Evolutionary conservation across 2,888 invertebrate genomes (phyloP).

Genomic region (Laspeyria flexula): DNA sequence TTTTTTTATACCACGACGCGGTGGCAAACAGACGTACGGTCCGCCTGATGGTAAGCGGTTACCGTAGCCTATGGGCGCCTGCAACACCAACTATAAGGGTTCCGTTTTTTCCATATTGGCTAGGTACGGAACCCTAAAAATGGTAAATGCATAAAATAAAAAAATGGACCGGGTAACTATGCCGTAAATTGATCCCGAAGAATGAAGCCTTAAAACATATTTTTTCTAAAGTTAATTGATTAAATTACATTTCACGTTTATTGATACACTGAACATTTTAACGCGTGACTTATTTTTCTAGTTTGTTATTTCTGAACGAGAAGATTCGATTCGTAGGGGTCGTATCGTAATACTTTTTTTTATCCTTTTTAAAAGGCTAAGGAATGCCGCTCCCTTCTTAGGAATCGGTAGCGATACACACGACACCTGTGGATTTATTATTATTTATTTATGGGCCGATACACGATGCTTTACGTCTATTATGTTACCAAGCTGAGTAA

Average conservation of each 20-base stretch:
- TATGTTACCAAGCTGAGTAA: background rate
- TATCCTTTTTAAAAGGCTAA: slow-evolving; percentile 31
- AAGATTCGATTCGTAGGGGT: slow-evolving; percentile 49
- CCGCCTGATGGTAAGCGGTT: too few relatives aligned
- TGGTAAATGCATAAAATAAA: too few relatives aligned
- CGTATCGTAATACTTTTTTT: slow-evolving; percentile 35
- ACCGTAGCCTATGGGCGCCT: too few relatives aligned
- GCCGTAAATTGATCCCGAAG: background rate
- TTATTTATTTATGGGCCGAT: slow-evolving; percentile 26
- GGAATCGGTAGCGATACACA: slow-evolving; percentile 59
- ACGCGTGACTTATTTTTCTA: slow-evolving; percentile 49
- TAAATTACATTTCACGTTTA: slow-evolving; percentile 36
- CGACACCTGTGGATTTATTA: slow-evolving; percentile 58
- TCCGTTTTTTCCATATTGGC: too few relatives aligned
- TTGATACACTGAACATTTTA: slow-evolving; percentile 27
- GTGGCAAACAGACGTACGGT: too few relatives aligned
- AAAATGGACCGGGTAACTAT: background rate
- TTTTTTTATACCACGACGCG: too few relatives aligned
- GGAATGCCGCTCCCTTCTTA: slow-evolving; percentile 54
- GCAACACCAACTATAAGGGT: too few relatives aligned
- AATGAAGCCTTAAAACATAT: slow-evolving; percentile 42
- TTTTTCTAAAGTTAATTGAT: slow-evolving; percentile 37
- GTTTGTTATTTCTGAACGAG: slow-evolving; percentile 34
- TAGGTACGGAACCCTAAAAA: too few relatives aligned
- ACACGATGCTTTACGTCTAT: slow-evolving; percentile 7